These are phyloP conservation scores for Stenodera caucasica DNA, from an alignment of 2,888 invertebrate genomes.

Conservation along the genomic window DNA sequence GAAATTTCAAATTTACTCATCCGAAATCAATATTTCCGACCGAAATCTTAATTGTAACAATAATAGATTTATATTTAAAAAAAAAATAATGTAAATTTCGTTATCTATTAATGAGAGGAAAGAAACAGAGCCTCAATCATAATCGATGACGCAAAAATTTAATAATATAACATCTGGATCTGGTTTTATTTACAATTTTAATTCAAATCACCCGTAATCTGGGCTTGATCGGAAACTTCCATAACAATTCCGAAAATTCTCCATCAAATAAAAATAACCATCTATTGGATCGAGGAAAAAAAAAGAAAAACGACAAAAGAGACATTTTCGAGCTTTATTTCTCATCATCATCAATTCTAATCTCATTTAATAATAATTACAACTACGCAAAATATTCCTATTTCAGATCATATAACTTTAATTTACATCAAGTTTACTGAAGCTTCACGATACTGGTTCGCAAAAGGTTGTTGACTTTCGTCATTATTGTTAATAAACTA, in stretches of 20 bases:
- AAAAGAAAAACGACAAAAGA: no score
- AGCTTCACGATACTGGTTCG: constrained; percentile 22
- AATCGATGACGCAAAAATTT: constrained; percentile 16
- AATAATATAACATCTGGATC: constrained; percentile 4
- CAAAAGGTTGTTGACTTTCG: constrained; percentile 21
- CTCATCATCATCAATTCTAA: neutral
- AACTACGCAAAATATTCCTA: neutral
- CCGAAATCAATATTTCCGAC: no score
- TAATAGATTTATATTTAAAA: neutral
- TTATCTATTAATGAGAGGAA: neutral
- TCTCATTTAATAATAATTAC: neutral
- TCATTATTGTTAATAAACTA: constrained; percentile 23
- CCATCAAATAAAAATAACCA: neutral
- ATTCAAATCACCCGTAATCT: neutral
- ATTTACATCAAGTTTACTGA: constrained; percentile 22
- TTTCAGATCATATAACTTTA: neutral
- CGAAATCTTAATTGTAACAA: neutral
- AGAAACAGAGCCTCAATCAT: constrained; percentile 8
- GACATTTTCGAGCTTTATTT: no score
- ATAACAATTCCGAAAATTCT: neutral
- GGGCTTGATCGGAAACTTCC: neutral
- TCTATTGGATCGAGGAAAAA: no score
- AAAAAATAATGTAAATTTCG: no score
- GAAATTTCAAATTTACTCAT: no score
- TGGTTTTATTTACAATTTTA: neutral